Evolutionary conservation across 2,113 vertebrate species (phyloP), one percentile per base, ranked within the genome.

Genomic region (Panthera uncia): DNA sequence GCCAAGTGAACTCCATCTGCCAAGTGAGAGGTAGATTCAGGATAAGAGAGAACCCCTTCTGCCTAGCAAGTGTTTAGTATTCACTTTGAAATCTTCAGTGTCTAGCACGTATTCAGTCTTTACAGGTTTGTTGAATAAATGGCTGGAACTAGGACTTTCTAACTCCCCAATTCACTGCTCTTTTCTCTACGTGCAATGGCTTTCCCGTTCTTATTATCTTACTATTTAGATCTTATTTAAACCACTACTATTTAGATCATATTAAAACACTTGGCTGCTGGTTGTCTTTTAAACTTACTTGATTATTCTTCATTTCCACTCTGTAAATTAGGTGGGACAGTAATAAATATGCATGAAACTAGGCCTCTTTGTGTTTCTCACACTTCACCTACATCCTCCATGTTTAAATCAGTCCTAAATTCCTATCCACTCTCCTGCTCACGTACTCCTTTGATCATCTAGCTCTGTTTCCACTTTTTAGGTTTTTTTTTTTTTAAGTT

Each of bases 321-420:
- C 18, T 23, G 10, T 33, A 66, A 85, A 19, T 78, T n/a, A 84
- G 79, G 31, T 31, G 36, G 65, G 74, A 66, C 18, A 76, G 27
- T 90, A 90, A 78, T 45, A 83, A 89, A 74, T 86, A 93, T 3
- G n/a, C 13, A 90, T 76, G 63, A 16, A 96, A 80, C 50, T 68
- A 78, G 74, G 71, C 50, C 38, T 78, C 73, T 66, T 48, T 61
- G 14, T 55, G 78, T 73, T 86, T 23, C 52, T 61, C 45, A 69
- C 41, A 71, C 19, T 25, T 65, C 13, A 68, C 36, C 57, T 68
- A 21, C 52, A 16, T n/a, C 29, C 3, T 81, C 19, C 19, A 21
- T 55, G 27, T 93, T 81, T 68, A 87, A 86, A 73, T 61, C 29
- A 25, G 9, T 21, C 27, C n/a, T 36, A 73, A 84, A 23, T 50